phyloP scores from a whole-genome alignment of 2,888 invertebrate genomes.

The Plebejus anna region DNA sequence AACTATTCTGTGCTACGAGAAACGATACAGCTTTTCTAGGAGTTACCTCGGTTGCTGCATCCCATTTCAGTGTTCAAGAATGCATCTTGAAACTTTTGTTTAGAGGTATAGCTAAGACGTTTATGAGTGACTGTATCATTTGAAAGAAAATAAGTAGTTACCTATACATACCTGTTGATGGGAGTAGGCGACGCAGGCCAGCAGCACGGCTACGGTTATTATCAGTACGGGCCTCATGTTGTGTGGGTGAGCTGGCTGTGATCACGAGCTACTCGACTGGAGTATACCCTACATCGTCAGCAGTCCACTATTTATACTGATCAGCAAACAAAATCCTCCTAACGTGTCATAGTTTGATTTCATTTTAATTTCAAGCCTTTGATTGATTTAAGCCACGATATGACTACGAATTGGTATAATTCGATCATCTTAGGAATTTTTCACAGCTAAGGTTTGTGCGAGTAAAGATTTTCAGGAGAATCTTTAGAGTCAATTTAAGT shows the following conservation, averaged over 20 bases:
- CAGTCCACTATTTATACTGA: neutral
- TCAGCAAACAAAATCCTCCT: neutral
- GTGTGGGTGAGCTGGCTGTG: neutral
- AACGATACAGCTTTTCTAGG: too few species aligned
- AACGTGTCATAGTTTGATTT: neutral
- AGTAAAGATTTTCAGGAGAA: neutral
- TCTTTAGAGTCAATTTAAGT: neutral
- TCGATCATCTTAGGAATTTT: neutral
- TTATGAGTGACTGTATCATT: too few species aligned
- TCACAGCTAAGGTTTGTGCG: neutral
- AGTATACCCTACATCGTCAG: neutral
- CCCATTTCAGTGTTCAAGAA: too few species aligned
- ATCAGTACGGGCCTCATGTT: neutral
- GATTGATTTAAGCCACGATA: neutral
- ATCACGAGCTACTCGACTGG: neutral
- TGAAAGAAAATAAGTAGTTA: too few species aligned
- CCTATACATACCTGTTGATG: neutral
- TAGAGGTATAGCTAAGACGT: too few species aligned
- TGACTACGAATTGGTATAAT: neutral
- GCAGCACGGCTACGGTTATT: neutral
- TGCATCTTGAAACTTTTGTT: too few species aligned
- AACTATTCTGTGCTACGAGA: too few species aligned
- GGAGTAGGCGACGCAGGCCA: neutral
- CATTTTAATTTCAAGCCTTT: neutral
- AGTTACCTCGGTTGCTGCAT: too few species aligned